Evolutionary conservation across 1,140 invertebrate species (phyloP).

Genomic region (Laupala kohalensis): DNA sequence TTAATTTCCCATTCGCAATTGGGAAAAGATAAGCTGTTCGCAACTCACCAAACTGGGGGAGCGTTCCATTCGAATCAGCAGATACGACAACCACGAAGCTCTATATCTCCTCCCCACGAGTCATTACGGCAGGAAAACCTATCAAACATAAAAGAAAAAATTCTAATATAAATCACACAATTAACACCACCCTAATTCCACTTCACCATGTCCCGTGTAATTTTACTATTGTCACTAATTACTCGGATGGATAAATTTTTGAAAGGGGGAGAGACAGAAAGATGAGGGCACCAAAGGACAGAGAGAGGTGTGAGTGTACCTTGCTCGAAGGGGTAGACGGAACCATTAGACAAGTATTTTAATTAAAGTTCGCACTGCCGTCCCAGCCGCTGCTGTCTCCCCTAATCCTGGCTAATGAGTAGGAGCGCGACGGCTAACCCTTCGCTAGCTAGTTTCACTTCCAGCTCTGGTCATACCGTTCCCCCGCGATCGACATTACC

Average conservation of each 20-base stretch:
- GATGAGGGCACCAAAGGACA: not conserved
- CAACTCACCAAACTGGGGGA: not conserved
- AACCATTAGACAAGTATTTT: not conserved
- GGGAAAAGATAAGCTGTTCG: not conserved
- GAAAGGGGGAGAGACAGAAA: not conserved
- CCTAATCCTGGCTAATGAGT: not conserved
- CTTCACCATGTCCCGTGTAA: not conserved
- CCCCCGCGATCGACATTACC: no score
- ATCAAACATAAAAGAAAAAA: not conserved
- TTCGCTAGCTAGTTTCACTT: not conserved
- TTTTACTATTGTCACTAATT: not conserved
- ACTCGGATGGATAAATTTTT: not conserved
- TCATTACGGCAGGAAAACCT: not conserved
- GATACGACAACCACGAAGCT: not conserved
- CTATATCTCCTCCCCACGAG: not conserved
- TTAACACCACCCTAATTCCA: not conserved
- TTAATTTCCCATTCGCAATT: not conserved
- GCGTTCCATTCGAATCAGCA: not conserved
- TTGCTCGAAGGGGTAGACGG: no score
- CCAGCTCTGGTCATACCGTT: no score
- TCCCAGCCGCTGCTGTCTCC: no score
- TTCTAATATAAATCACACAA: not conserved
- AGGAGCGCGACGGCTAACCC: not conserved
- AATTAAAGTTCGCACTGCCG: not conserved
- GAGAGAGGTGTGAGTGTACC: no score